Evolutionary conservation across 2,888 invertebrate species (phyloP), one percentile per base, ranked within the genome.

Genomic region (Lithodes maja): DNA sequence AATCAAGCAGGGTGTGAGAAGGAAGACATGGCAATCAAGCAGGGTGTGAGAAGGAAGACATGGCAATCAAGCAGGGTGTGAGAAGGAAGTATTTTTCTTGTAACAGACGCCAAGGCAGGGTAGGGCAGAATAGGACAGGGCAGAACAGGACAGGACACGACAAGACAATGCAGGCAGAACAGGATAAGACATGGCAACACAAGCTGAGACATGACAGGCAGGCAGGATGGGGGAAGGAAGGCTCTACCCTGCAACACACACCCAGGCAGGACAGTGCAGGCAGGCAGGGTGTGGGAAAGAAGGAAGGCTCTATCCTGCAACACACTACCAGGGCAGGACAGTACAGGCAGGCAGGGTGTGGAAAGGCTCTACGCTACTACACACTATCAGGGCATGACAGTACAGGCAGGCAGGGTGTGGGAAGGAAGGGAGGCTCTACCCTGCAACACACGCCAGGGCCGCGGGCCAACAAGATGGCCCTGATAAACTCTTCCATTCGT

Each of bases 401-500:
- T 3, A 9, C 33, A 50, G 74, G 74, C n/a, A 17, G 74, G 74
- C 3, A 74, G 74, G 74, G 17, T 15, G 74, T 74, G n/a, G 17
- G 74, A 3, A 74, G 74, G 74, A 15, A 74, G 17, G 74, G 12
- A 79, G 55, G n/a, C 17, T 55, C 55, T 53, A 17, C 79, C 33
- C 79, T 79, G 79, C 79, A 79, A 33, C 61, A 61, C 79, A 79
- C 79, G 79, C 79, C 55, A 79, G 53, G 79, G 12, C 79, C 79
- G 2, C 3, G 9, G 79, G 79, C 2, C 17, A 61, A 54, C 33
- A 50, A 79, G 79, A 79, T 79, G 79, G 54, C 79, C 79, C 79
- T 79, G 79, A 79, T 79, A 79, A 79, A 55, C 79, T 79, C 54
- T 54, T 17, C 79, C 54, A 79, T 79, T 79, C 79, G 79, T 79